Evolutionary conservation across 2,797 vertebrate genomes (phyloP).

Genomic region (Rhinichthys osculus): DNA sequence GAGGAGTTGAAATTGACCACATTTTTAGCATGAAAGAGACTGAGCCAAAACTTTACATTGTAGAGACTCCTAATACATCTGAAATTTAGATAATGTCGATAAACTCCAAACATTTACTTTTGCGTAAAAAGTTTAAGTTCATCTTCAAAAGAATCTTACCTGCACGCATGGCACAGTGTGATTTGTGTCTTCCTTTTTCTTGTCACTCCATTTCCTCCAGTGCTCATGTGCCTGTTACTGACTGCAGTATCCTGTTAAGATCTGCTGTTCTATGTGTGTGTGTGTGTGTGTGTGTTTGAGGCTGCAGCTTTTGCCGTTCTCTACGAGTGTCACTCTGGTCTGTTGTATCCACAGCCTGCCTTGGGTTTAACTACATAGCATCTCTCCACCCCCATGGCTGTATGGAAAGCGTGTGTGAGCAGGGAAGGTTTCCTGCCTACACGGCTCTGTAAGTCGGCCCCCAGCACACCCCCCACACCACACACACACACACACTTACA

Average conservation of each 20-base stretch:
- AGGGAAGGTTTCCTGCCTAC: conserved; percentile 63
- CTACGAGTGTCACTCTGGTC: conserved; percentile 59
- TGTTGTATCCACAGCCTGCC: conserved; percentile 64
- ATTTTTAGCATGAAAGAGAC: conserved; percentile 6
- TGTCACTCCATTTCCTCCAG: conserved; percentile 49
- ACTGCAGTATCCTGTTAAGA: conserved; percentile 64
- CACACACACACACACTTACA: conserved; percentile 46
- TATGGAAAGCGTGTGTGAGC: conserved; percentile 64
- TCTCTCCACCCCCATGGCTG: conserved; percentile 70
- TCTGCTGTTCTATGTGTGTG: conserved; percentile 53
- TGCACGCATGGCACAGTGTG: conserved; percentile 78
- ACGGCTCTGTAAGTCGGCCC: conserved; percentile 55
- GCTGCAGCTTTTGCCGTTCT: conserved; percentile 57
- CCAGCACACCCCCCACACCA: conserved; percentile 36
- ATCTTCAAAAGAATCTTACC: conserved; percentile 69
- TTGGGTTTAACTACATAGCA: conserved; percentile 69
- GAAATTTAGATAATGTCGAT: background rate
- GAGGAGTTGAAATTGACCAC: conserved; percentile 2
- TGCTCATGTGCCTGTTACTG: conserved; percentile 54
- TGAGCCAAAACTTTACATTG: conserved; percentile 25
- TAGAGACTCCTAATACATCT: background rate
- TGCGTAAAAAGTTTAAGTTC: background rate
- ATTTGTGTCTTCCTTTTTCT: conserved; percentile 76
- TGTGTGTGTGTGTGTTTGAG: conserved; percentile 50
- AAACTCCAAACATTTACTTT: background rate